Conservation (phyloP, 2,797 vertebrate species). For the Rhincodon typus region DNA sequence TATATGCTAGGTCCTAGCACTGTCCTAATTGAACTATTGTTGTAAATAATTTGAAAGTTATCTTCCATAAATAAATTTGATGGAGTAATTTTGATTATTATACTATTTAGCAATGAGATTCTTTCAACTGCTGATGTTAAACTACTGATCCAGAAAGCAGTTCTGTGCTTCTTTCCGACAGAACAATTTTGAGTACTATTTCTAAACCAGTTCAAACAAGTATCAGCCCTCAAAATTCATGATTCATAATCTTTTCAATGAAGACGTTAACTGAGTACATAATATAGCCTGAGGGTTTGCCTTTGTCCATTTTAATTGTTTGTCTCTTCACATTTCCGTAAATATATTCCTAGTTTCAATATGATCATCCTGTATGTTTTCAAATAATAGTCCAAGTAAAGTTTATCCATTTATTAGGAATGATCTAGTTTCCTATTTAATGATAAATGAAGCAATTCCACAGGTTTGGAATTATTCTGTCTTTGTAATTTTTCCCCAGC, state of each 20-base stretch:
- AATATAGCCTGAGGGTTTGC: background rate
- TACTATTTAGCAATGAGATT: background rate
- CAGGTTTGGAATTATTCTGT: background rate
- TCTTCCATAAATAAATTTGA: background rate
- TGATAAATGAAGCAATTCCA: background rate
- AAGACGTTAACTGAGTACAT: background rate
- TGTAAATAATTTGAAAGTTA: background rate
- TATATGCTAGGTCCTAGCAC: background rate
- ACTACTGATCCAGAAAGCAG: background rate
- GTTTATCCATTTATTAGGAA: background rate
- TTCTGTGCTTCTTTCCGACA: background rate
- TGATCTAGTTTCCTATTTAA: background rate
- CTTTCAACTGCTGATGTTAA: background rate
- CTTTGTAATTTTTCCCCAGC: background rate
- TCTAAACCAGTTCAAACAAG: constrained; percentile 3
- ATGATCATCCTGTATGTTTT: background rate
- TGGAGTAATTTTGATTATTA: background rate
- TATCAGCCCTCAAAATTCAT: constrained; percentile 3
- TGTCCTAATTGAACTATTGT: background rate
- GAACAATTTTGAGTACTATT: background rate
- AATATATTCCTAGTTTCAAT: background rate
- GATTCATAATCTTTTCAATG: background rate
- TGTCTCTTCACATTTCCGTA: background rate
- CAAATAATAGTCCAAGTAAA: background rate
- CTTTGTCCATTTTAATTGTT: background rate